Conservation (phyloP, 1,140 invertebrate genomes). For the Bombus picipes region DNA sequence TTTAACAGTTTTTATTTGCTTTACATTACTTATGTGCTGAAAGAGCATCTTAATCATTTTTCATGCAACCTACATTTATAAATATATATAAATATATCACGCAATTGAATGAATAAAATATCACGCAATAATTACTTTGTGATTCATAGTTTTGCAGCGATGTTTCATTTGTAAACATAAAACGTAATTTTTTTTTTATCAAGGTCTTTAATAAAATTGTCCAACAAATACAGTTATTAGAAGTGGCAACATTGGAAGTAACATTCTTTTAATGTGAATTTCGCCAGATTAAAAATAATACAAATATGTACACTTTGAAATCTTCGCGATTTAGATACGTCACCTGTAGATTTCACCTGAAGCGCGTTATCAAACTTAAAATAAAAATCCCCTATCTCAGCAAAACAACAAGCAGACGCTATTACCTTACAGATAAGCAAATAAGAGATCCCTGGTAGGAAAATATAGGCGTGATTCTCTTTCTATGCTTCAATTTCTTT, state of each 20-base stretch:
- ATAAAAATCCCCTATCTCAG: conserved; percentile 42
- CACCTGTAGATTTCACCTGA: conserved; percentile 24
- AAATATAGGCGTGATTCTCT: background rate
- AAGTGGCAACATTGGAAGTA: background rate
- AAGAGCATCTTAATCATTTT: background rate
- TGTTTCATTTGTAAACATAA: background rate
- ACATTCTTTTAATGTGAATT: background rate
- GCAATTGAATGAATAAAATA: background rate
- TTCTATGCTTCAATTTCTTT: background rate
- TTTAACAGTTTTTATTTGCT: background rate
- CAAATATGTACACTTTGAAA: background rate
- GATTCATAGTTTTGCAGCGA: background rate
- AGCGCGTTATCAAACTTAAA: conserved; percentile 44
- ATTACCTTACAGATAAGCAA: conserved; percentile 43
- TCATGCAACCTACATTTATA: background rate
- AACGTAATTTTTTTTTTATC: background rate
- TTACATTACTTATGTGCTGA: too few species aligned
- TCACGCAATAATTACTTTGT: background rate
- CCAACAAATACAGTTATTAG: background rate
- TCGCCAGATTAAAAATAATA: background rate
- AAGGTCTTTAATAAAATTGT: background rate
- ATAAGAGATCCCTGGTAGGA: background rate
- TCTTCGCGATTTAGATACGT: background rate
- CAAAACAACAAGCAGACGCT: conserved; percentile 5
- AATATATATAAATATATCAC: background rate